Base-by-base conservation (phyloP, 2,113 vertebrate genomes). In the Deroptyus accipitrinus region DNA sequence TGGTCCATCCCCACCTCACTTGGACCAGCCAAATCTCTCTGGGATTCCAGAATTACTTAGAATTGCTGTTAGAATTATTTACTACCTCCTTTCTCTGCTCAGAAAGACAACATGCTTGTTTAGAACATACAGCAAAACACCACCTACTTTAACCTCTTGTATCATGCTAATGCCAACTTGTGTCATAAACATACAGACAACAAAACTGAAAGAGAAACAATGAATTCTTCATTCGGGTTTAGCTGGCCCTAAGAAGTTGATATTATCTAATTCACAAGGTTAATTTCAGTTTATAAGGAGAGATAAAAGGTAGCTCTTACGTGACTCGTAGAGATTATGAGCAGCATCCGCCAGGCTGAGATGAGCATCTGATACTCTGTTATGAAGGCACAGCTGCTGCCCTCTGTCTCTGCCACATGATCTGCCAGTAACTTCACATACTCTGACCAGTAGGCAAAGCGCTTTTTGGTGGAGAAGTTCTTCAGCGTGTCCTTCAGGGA, bases 401-500 rank as follows among this genome's bases (percentile, higher is more conserved):
- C 98, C 86, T 99, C 99, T 0, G 98, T 98, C 92, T 99, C 98
- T 1, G 98, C 98, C 92, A 98, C 97, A 4, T 99, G 98, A 49
- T 93, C 97, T 2, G 99, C 99, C 97, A 99, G 95, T 7, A 98
- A 98, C 94, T 98, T 98, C 78, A 99, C 98, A 0, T 99, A 99
- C n/a, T 98, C 98, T 9, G 99, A 99, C 99, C 99, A 99, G 96
- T 99, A 99, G 90, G 99, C 98, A 33, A 99, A 99, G 59, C 99
- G 98, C 9, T 98, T 98, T 12, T 99, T 98, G 4, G 88, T 97
- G 86, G 99, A 98, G 93, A 99, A 99, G 86, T 97, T 99, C 97
- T 98, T 98, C 90, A 99, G 98, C 0, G 97, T 98, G 23, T 99
- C 98, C 79, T 99, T 99, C 84, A 99, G 97, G 30, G 99, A 99